A percentile compares a stretch with the other conserved stretches of the same genome.
These are phyloP conservation scores for Acheta domesticus DNA, from an alignment of 2,888 invertebrate species.

Conservation along the genomic window DNA sequence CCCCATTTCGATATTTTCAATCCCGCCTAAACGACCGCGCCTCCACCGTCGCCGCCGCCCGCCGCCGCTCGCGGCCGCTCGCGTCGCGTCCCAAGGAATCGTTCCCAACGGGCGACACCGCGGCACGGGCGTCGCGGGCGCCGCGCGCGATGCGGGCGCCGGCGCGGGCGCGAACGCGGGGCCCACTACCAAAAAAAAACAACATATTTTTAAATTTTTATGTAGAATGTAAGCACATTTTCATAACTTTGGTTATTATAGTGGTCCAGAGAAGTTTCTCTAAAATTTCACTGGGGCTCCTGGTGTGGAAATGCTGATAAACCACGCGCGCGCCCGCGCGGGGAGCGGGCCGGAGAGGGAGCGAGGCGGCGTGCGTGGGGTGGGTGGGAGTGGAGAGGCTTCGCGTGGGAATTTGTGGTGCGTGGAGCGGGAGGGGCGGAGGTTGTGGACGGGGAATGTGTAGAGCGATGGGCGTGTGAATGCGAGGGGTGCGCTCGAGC, in stretches of 20 bases:
- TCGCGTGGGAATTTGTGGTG: not conserved
- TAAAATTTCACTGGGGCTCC: conserved; percentile 10
- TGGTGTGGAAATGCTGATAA: conserved; percentile 18
- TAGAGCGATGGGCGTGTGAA: no score
- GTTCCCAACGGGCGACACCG: not conserved
- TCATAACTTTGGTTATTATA: conserved; percentile 18
- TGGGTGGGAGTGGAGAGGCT: not conserved
- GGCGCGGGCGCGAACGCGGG: no score
- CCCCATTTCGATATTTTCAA: conserved; percentile 1
- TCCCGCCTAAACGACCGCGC: conserved; percentile 1
- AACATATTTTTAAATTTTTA: conserved; percentile 10
- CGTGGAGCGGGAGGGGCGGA: not conserved
- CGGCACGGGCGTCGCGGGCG: no score
- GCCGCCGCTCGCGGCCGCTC: not conserved
- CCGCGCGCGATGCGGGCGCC: no score
- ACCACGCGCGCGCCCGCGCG: not conserved
- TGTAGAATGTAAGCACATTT: conserved; percentile 2
- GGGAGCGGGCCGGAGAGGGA: not conserved
- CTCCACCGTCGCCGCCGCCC: not conserved
- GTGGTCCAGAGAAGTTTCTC: conserved; percentile 5
- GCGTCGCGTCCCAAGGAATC: not conserved
- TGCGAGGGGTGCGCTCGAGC: no score
- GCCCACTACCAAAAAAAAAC: not conserved
- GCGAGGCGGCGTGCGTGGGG: not conserved
- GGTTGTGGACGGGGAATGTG: not conserved